Base-by-base conservation (phyloP, 1,140 invertebrate genomes). In the Phthorimaea operculella region DNA sequence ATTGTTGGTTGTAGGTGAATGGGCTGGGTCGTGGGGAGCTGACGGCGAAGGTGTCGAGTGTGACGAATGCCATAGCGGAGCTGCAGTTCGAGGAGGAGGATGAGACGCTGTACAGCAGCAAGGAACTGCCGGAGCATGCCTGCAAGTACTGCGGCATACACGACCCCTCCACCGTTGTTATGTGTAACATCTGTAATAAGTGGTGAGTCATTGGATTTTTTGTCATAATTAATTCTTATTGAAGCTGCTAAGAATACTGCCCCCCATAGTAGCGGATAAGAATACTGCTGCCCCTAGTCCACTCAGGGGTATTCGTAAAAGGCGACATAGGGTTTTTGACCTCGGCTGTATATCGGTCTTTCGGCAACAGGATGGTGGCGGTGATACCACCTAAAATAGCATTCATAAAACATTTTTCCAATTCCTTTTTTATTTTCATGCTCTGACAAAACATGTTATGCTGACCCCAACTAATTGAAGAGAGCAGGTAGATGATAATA, bases 81-180 rank as follows among this genome's bases (percentile, higher is more conserved):
- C 74, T 96, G 42, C 93, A 95, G 69, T 96, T 96, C 80, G 94
- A 95, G 76, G 92, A 93, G 59, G 94, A 96, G 76, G 96, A 98
- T 79, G 95, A 96, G 71, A 83, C 87, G 7, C 93, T 93, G 82
- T 96, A 94, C 74, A 95, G 93, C 70, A 95, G 93, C 63, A 88
- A 93, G 78, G 95, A 97, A 77, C 84, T 97, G 51, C 95, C 97
- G 11, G 92, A 94, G 57, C 96, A 98, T 90, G 96, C 97, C 0
- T 99, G 97, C 88, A 96, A 96, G 88, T 99, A 99, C 76, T 99
- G 98, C 87, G 98, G 98, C 49, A 98, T 99, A 63, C 96, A 99
- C 86, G 98, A 99, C 79, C 97, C 98, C 1, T 92, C 94, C 57
- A 98, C 95, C 65, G 98, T 99, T 33, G 97, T 99, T 16, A 96